Evolutionary conservation across 2,113 vertebrate genomes (phyloP), one percentile per base, ranked within the genome.

Genomic region (Stercorarius parasiticus): DNA sequence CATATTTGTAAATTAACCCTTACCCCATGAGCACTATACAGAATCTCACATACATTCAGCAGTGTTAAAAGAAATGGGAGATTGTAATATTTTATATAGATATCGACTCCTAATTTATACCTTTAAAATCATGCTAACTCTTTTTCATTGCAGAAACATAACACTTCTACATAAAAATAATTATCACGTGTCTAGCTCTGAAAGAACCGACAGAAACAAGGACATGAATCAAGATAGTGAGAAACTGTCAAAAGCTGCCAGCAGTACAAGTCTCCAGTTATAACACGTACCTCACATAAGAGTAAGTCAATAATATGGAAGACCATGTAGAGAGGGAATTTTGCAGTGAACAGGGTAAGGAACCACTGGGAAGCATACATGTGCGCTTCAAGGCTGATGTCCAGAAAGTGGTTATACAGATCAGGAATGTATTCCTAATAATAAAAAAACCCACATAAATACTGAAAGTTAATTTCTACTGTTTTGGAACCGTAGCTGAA

Each of bases 291-390:
- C 99, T 99, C 99, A 94, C 99, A 99, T 4, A 99, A 97, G 49
- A 99, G 98, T 94, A 99, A 98, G 98, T 99, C 99, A 42, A 99
- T 99, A 98, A 99, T 99, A 88, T 99, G 99, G 98, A 99, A 99
- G 98, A 99, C 99, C 99, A 99, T 99, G 98, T 99, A 99, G 92
- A 99, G 99, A 79, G 99, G 99, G 95, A 99, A 99, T 92, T 99
- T 99, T 88, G 99, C 99, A 56, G 99, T 99, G 98, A 99, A 99
- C 86, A 99, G 99, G 0, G 99, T 99, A 82, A 99, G 99, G 97
- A 99, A 99, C 99, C 99, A 99, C 98, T 99, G 99, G 84, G 99
- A 99, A 77, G 99, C 99, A 34, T 99, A 99, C 99, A 99, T 99
- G 94, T 99, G 99, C 6, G 99, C 99, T 98, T 99, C 99, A 82